Base-by-base conservation (phyloP, 1,140 invertebrate species). In the Dreissena rostriformis region DNA sequence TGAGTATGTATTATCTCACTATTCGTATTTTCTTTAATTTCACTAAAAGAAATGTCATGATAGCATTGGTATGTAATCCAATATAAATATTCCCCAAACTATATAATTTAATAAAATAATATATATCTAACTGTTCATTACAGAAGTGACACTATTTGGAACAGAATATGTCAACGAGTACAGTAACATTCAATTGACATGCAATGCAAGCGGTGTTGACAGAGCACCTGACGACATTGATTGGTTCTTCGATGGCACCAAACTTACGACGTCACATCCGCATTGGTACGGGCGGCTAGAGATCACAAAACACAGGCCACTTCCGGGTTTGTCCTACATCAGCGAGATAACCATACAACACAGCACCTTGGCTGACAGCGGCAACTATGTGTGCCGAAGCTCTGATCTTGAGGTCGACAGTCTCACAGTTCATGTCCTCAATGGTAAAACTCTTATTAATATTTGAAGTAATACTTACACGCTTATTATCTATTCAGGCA, bases 241-340 rank as follows among this genome's bases (percentile, higher is more conserved):
- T 63, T 82, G 80, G 80, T 82, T 82, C 70, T 82, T 82, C 26
- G 57, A 75, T 19, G 80, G 80, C 4, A 75, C 74, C 52, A 82
- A 61, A 39, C 74, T 82, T 12, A n/a, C 52, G 29, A 53, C 71
- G 26, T 52, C 71, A 6, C 29, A 75, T 67, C 71, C 71, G 57
- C 63, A 67, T 12, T 82, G 80, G 80, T 67, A 82, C 26, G 72
- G 72, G n/a, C 57, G 80, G 17, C 67, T 82, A 17, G 71, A 82
- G 57, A 52, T 82, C 26, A 24, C 57, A n/a, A 82, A 75, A 75
- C 63, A 75, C 55, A 28, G 49, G 24, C 79, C 79, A n/a, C 6
- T 67, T 6, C 72, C 72, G 17, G 71, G 72, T 66, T 26, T 29
- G 10, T 75, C 71, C 39, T 57, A 53, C 66, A 82, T 82, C n/a